Base-by-base conservation (phyloP, 2,113 vertebrate species). In the Ictalurus punctatus region DNA sequence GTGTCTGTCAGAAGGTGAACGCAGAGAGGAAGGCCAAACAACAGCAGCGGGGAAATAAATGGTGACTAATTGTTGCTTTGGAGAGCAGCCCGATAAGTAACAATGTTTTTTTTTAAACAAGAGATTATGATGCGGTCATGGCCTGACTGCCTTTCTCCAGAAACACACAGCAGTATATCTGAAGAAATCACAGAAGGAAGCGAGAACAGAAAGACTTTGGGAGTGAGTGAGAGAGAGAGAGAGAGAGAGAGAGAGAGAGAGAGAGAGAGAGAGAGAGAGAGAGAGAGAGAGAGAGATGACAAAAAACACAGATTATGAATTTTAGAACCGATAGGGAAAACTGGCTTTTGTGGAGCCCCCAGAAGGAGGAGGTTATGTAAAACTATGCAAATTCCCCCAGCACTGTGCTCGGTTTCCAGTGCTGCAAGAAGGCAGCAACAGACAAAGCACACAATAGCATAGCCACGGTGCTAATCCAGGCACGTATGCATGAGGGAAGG, bases 321-420 rank as follows among this genome's bases (percentile, higher is more conserved):
- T 94, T 94, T 92, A 92, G 91, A 91, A 92, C 89, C 92, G 95
- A 96, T 94, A 94, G 94, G 86, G 93, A 93, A 86, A 90, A 85
- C 79, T 69, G 90, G 92, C 94, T 94, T 94, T 95, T 95, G 92
- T 95, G 93, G 92, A 93, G 93, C 91, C 94, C 94, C 92, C 94
- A 93, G 93, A 92, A 90, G 89, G 92, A 92, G 93, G 92, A 92
- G 93, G 95, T 95, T 94, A 95, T 95, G 94, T 92, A 95, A 95
- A 96, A 95, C 93, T 96, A 96, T 96, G 95, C 92, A 95, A 95
- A 96, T 95, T 83, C 92, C 63, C 40, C 82, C 89, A 84, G 92
- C 89, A 93, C 92, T 92, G 93, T 95, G 91, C 88, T 94, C 92
- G 91, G 93, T 95, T 93, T 94, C 91, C 94, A 94, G 93, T 92